Evolutionary conservation across 2,797 vertebrate species (phyloP).

Genomic region (Lacerta viridis): DNA sequence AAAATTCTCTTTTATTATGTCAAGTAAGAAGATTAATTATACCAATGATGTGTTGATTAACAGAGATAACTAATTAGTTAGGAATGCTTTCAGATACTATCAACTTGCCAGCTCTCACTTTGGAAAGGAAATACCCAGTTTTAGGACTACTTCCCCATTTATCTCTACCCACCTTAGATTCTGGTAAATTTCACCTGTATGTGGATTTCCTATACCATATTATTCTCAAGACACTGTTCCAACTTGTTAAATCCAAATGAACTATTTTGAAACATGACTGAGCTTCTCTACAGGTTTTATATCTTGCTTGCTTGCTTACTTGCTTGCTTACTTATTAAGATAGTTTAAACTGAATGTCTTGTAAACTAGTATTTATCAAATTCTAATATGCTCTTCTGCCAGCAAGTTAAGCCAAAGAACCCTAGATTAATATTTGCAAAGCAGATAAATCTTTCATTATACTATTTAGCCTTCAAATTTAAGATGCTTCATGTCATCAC

Average conservation of each 20-base stretch:
- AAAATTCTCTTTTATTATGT: neutral
- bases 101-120: neutral
- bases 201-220: neutral
- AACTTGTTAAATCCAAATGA: neutral
- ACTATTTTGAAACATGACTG: neutral
- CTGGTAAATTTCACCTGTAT: neutral
- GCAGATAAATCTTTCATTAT: neutral
- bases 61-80: neutral
- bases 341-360: neutral
- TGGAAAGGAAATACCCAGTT: neutral
- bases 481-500: neutral
- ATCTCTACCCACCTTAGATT: neutral
- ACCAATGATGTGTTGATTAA: neutral
- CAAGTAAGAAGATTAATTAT: neutral
- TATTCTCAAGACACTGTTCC: neutral
- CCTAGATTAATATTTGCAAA: neutral
- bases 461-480: conserved; percentile 7
- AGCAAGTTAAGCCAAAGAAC: neutral
- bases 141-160: neutral
- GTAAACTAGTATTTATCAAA: neutral
- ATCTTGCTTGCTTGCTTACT: neutral
- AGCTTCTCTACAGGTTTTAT: neutral
- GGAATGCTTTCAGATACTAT: neutral
- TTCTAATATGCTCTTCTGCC: neutral
- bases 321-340: neutral